Evolutionary conservation across 2,113 vertebrate genomes (phyloP).

Genomic region (Clarias batrachus): DNA sequence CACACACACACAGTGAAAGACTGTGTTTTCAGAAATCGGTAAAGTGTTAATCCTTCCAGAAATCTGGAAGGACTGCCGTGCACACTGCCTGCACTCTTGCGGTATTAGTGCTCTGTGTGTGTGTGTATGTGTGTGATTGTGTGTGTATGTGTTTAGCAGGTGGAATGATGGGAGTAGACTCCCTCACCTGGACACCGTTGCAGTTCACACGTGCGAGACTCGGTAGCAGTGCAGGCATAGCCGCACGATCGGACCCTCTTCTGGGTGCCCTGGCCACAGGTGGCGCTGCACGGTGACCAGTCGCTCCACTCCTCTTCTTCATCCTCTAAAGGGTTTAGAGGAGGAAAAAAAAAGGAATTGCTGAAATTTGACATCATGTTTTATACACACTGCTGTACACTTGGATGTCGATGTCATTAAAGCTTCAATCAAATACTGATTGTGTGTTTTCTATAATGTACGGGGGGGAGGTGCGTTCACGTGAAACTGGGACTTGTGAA

Average conservation of each 20-base stretch:
- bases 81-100: neutral
- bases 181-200: conserved; percentile 75
- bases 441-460: neutral
- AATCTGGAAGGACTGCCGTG: neutral
- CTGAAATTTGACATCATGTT: neutral
- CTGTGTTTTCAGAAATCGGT: neutral
- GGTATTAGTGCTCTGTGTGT: neutral
- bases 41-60: conserved; percentile 14
- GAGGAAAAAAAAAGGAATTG: no score
- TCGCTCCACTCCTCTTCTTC: conserved; percentile 81
- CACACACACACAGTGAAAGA: no score
- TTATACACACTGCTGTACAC: neutral
- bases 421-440: neutral
- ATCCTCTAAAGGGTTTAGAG: conserved; percentile 65
- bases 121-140: neutral
- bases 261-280: conserved; percentile 79
- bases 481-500: no score
- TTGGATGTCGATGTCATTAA: neutral
- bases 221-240: conserved; percentile 76
- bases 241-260: conserved; percentile 81
- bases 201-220: conserved; percentile 76
- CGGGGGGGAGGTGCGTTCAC: no score
- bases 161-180: neutral
- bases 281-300: conserved; percentile 83
- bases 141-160: neutral